These are phyloP conservation scores for Thripadectes ignobilis DNA, from an alignment of 2,797 vertebrate species.

Conservation along the genomic window DNA sequence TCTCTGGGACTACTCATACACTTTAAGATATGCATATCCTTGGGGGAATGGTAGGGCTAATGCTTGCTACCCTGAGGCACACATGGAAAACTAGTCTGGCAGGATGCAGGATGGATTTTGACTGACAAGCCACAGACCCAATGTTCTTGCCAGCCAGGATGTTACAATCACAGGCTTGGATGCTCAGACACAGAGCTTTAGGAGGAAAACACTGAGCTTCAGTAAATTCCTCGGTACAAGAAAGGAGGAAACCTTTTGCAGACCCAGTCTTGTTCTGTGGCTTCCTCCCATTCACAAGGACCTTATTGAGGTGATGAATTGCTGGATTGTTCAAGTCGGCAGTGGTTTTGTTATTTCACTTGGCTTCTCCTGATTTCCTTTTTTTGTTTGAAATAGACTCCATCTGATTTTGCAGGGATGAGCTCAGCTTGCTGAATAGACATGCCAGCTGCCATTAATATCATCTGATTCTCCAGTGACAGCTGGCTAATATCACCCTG, in stretches of 20 bases:
- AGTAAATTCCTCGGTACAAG: not conserved
- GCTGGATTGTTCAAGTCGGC: not conserved
- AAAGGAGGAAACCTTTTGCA: not conserved
- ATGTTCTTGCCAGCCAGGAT: not conserved
- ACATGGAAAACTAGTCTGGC: not conserved
- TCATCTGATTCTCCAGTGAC: constrained; percentile 17
- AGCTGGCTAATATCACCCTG: constrained; percentile 27
- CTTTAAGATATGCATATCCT: not conserved
- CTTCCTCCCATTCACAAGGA: not conserved
- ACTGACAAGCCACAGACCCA: not conserved
- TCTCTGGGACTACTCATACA: not conserved
- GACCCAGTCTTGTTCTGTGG: not conserved
- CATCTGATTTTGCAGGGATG: constrained; percentile 3
- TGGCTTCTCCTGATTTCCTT: not conserved
- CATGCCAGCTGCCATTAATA: constrained; percentile 35
- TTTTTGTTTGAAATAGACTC: not conserved
- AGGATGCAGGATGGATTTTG: not conserved
- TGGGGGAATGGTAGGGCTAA: not conserved
- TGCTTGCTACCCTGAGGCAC: not conserved
- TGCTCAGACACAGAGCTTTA: not conserved
- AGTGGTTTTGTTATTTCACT: not conserved
- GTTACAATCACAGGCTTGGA: not conserved
- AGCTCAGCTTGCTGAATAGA: not conserved
- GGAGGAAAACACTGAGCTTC: not conserved
- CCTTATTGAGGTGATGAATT: not conserved